Evolutionary conservation across 2,113 vertebrate genomes (phyloP).

Genomic region (Cyprichromis sp.): DNA sequence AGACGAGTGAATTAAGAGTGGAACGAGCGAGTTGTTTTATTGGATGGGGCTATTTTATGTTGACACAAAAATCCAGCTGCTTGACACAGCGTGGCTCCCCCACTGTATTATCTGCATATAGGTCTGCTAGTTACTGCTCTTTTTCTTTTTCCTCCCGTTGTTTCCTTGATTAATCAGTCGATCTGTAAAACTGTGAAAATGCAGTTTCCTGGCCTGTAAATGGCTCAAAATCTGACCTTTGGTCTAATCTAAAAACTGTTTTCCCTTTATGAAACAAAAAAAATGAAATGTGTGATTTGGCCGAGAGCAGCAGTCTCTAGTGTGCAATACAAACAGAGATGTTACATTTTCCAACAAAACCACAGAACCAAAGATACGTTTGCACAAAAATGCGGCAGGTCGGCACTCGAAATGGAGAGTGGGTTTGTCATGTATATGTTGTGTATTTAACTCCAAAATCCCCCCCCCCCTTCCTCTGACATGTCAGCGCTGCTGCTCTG

Average conservation of each 20-base stretch:
- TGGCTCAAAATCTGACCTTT: not conserved
- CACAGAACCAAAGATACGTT: not conserved
- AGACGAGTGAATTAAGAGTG: fast-evolving
- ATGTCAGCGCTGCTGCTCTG: not conserved
- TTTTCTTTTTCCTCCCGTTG: fast-evolving
- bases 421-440: not conserved
- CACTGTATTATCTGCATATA: not conserved
- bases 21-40: not conserved
- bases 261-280: not conserved
- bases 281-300: fast-evolving
- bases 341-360: not conserved
- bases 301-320: not conserved
- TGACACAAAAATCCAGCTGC: not conserved
- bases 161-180: not conserved
- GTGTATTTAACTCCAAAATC: not conserved
- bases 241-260: not conserved
- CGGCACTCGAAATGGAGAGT: fast-evolving
- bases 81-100: fast-evolving
- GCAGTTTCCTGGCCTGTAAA: fast-evolving
- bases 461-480: not conserved
- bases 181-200: not conserved
- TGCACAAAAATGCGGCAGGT: fast-evolving
- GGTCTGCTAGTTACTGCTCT: fast-evolving
- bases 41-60: not conserved
- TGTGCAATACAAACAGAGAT: not conserved